Evolutionary conservation across 64 coral and sea anemone genomes (phyloP), one percentile per base, ranked within the genome.

Genomic region (Porites australiensis): DNA sequence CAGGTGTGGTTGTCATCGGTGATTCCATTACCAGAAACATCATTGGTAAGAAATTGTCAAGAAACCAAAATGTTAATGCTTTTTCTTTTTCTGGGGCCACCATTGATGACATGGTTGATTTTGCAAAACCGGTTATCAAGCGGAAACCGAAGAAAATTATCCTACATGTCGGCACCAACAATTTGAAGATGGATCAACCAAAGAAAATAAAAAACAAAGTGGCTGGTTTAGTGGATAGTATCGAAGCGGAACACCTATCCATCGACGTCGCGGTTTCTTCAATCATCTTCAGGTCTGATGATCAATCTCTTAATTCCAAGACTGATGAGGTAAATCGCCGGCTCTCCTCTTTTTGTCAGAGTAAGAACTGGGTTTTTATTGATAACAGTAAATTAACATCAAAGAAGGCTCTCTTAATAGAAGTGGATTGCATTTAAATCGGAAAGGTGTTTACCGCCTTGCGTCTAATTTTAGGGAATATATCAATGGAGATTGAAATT

Each of bases 151-250:
- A 90, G 57, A n/a, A 14, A 50, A 76, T 37, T 1, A 37, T 37
- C 27, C 27, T 37, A 37, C 27, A 37, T 37, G 27, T 37, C 27
- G 27, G 27, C 0, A 93, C 91, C 50, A 93, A 93, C 61, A 87
- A 93, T 23, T 11, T 93, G 63, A 76, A 72, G 44, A 13, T 5
- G 11, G 82, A 87, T 15, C 86, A 87, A 19, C 91, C 82, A 4
- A 75, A 93, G 68, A 64, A 46, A 18, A 77, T 87, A 7, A 93
- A 75, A 60, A 87, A 87, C 11, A 86, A 93, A 79, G 78, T 93
- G 20, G 82, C 44, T 16, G 27, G 52, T 23, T 55, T 93, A 16
- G 77, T 86, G 9, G 52, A 69, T 22, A 64, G 63, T 11, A 79
- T 87, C 37, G 44, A 86, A 44, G 64, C 64, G 14, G 13, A 66